Conservation (phyloP, 1,140 invertebrate species). For the Achroia grisella region DNA sequence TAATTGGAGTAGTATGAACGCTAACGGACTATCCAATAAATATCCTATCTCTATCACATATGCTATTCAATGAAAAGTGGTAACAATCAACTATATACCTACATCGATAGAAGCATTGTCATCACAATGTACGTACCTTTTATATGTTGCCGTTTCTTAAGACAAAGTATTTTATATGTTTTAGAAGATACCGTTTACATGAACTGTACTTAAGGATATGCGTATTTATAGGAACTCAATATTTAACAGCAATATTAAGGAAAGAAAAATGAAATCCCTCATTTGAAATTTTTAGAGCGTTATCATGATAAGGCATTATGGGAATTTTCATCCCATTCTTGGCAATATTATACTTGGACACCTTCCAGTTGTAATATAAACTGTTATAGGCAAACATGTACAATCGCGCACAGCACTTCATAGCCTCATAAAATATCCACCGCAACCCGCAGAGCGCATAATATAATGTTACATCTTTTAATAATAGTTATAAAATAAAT, state of each 20-base stretch:
- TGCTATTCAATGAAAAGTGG: no score
- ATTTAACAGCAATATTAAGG: not conserved
- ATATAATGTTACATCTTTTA: slow-evolving; percentile 48
- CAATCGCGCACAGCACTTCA: slow-evolving; percentile 30
- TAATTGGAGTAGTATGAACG: no score
- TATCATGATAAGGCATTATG: slow-evolving; percentile 5
- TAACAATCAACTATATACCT: no score
- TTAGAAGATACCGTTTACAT: no score
- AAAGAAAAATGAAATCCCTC: not conserved
- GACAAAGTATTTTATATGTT: no score
- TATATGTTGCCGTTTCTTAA: no score
- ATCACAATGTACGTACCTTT: no score
- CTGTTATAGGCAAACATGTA: slow-evolving; percentile 18
- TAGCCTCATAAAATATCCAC: slow-evolving; percentile 34
- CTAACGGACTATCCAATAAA: no score
- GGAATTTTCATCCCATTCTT: slow-evolving; percentile 12
- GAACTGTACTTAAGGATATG: no score
- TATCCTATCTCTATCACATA: no score
- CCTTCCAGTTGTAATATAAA: slow-evolving; percentile 28
- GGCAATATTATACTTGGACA: slow-evolving; percentile 18
- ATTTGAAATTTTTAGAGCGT: not conserved
- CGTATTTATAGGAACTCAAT: no score
- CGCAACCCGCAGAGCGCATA: slow-evolving; percentile 31
- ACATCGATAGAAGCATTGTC: no score
- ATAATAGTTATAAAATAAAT: slow-evolving; percentile 27